phyloP scores from a whole-genome alignment of 92 coral and sea anemone species.

The Desmophyllum pertusum region DNA sequence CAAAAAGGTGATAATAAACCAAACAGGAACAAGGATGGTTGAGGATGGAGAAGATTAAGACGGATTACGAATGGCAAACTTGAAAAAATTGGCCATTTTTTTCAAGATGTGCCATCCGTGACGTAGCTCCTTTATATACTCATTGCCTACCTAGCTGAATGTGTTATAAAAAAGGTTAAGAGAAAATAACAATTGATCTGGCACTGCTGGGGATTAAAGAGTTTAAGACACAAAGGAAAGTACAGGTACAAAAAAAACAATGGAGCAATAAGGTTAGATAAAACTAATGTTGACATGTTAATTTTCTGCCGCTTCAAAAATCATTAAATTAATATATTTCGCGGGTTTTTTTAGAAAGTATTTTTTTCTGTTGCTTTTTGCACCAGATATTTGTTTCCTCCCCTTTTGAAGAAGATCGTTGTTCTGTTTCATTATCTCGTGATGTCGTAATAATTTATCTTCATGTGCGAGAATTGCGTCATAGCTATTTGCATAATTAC shows the following conservation, averaged over 20 bases:
- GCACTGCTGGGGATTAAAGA: not conserved
- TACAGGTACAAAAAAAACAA: not conserved
- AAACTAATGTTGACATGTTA: not conserved
- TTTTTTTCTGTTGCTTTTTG: not conserved
- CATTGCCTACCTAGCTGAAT: too few relatives aligned
- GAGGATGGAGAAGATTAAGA: too few relatives aligned
- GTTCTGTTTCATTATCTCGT: too few relatives aligned
- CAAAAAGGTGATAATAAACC: too few relatives aligned
- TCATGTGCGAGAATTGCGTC: constrained; percentile 3
- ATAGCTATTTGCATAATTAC: not conserved
- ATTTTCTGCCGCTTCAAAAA: not conserved
- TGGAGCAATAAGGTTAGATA: not conserved
- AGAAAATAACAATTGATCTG: too few relatives aligned
- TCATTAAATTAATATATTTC: too few relatives aligned
- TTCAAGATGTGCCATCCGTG: too few relatives aligned
- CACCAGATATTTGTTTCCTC: not conserved
- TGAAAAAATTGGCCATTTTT: too few relatives aligned
- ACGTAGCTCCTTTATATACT: too few relatives aligned
- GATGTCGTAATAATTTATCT: not conserved
- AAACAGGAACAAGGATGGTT: too few relatives aligned
- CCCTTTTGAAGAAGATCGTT: not conserved
- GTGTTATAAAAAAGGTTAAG: too few relatives aligned
- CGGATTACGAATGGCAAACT: too few relatives aligned
- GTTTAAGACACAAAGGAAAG: not conserved
- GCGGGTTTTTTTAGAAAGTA: not conserved